Percentiles rank a stretch among this genome's conserved stretches.
Conservation (phyloP, 2,888 invertebrate species). For the Ariolimax columbianus region DNA sequence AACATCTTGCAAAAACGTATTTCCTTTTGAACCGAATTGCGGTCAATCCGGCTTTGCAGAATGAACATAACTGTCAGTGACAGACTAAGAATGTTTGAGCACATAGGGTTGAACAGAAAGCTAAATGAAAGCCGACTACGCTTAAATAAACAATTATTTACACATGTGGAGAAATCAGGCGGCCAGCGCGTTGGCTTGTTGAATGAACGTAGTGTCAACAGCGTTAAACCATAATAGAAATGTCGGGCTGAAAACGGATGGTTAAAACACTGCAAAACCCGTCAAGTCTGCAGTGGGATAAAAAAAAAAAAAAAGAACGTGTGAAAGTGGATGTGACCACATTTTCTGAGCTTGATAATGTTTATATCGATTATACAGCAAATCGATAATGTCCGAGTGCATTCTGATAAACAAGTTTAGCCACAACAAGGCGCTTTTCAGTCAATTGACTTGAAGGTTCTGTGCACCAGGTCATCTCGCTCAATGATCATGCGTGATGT, state of each 20-base stretch:
- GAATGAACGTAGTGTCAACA: background rate
- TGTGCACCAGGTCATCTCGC: slow-evolving; percentile 17
- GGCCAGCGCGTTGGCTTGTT: background rate
- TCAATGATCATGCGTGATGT: slow-evolving; percentile 14
- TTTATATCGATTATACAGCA: background rate
- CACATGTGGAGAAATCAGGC: background rate
- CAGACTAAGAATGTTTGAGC: too few species aligned
- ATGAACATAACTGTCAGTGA: too few species aligned
- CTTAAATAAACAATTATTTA: background rate
- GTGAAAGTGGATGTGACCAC: background rate
- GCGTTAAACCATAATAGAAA: background rate
- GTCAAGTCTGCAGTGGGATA: background rate
- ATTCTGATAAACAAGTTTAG: slow-evolving; percentile 5
- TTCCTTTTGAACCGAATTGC: too few species aligned
- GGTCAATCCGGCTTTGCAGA: too few species aligned
- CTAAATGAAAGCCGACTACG: background rate
- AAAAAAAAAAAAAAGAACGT: background rate
- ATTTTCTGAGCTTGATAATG: slow-evolving; percentile 15
- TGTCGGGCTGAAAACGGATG: too few species aligned
- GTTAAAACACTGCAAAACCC: too few species aligned
- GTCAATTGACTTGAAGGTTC: slow-evolving; percentile 19
- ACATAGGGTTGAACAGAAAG: too few species aligned
- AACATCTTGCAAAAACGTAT: too few species aligned
- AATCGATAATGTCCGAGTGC: slow-evolving; percentile 13
- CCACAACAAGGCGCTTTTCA: background rate